Conservation (phyloP, 2,888 invertebrate genomes). For the Caenorhabditis imperialis region DNA sequence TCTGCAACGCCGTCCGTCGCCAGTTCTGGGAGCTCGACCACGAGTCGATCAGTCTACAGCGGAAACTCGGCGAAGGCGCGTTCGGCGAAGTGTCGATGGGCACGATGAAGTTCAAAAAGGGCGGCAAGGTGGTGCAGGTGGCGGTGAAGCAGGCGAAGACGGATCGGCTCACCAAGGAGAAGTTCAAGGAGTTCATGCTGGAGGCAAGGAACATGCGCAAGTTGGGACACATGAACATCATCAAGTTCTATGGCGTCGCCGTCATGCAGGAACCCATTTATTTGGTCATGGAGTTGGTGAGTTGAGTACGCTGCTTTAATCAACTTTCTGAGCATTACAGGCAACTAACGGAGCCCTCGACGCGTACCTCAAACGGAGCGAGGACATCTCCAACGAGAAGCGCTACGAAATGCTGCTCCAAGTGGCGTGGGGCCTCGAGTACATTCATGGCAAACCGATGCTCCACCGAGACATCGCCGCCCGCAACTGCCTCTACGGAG, state of each 20-base stretch:
- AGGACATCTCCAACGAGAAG: conserved; percentile 1
- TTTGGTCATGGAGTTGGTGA: conserved; percentile 33
- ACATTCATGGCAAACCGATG: conserved; percentile 12
- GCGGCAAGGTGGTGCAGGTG: conserved; percentile 3
- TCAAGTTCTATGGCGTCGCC: conserved; percentile 13
- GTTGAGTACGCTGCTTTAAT: background rate
- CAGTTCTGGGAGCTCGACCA: conserved; percentile 69
- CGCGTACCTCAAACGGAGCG: no score
- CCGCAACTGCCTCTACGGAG: conserved; percentile 37
- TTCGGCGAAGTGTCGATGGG: conserved; percentile 34
- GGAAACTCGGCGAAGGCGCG: conserved; percentile 20
- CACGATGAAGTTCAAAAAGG: background rate
- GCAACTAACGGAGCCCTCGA: no score
- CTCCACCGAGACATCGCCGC: conserved; percentile 51
- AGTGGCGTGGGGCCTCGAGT: conserved; percentile 10
- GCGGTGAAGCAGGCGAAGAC: conserved; percentile 17
- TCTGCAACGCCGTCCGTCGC: conserved; percentile 47
- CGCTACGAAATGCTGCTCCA: background rate
- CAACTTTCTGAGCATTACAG: no score
- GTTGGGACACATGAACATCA: conserved; percentile 12
- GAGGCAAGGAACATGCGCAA: conserved; percentile 21
- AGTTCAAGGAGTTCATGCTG: background rate
- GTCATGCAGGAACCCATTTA: conserved; percentile 14
- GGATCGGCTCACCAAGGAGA: background rate
- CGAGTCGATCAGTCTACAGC: conserved; percentile 43